These are phyloP conservation scores for Oxygymnocypris stewartii DNA, from an alignment of 2,113 vertebrate genomes.

Conservation along the genomic window DNA sequence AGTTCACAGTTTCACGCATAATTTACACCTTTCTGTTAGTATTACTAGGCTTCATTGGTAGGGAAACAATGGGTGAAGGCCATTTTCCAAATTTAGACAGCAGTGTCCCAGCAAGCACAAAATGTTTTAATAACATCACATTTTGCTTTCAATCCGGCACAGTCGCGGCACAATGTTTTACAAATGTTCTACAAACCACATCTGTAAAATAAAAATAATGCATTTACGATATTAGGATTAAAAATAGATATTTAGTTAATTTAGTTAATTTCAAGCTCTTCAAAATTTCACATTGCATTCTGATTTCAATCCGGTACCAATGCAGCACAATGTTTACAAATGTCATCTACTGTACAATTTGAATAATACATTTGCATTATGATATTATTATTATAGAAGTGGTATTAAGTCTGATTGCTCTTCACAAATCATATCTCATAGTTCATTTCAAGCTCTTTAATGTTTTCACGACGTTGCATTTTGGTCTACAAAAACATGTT, in stretches of 20 bases:
- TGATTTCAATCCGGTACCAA: background rate
- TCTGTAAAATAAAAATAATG: background rate
- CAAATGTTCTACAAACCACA: background rate
- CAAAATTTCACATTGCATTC: background rate
- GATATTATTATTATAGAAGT: too few species aligned
- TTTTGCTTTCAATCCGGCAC: background rate
- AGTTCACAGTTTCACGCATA: conserved; percentile 28
- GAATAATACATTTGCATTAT: background rate
- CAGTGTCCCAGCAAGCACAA: background rate
- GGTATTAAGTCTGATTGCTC: too few species aligned
- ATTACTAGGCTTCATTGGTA: conserved; percentile 11
- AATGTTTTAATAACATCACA: background rate
- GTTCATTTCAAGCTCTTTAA: too few species aligned
- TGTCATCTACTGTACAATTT: background rate
- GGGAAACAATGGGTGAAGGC: background rate
- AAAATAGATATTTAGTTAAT: background rate
- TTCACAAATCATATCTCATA: too few species aligned
- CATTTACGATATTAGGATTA: background rate
- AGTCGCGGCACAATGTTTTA: background rate
- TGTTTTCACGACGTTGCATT: too few species aligned
- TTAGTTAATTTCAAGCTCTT: background rate
- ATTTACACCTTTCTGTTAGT: conserved; percentile 27
- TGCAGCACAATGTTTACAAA: too few species aligned
- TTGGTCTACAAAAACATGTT: too few species aligned
- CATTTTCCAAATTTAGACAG: conserved; percentile 4